Conservation (phyloP, 2,113 vertebrate genomes). For the Rattus norvegicus region DNA sequence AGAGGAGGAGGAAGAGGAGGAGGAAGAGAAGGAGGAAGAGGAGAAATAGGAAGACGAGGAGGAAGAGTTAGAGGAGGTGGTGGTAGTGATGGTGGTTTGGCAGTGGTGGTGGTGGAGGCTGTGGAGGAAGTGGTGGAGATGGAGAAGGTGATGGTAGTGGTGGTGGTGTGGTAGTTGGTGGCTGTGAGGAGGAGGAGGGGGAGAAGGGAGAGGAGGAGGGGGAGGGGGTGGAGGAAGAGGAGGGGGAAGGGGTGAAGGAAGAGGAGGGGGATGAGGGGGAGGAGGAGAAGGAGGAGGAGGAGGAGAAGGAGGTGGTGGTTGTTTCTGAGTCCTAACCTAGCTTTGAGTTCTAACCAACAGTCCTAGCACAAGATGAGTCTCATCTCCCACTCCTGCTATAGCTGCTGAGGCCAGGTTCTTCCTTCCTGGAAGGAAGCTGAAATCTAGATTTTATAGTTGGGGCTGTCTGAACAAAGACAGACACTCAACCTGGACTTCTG, state of each 20-base stretch:
- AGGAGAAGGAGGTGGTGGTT: background rate
- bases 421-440: background rate
- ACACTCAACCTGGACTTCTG: background rate
- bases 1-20: no score
- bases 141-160: background rate
- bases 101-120: background rate
- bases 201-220: accelerated
- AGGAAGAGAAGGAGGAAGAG: no score
- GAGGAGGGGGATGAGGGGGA: background rate
- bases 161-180: no score
- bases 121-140: no score
- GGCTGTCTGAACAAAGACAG: background rate
- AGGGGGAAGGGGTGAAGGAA: no score
- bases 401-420: background rate
- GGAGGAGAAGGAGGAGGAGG: no score
- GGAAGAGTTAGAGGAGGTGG: no score
- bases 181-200: no score
- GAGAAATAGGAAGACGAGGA: no score
- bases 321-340: background rate
- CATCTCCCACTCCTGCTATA: background rate
- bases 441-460: background rate
- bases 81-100: background rate
- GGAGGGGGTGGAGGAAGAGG: background rate
- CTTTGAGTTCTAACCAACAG: background rate
- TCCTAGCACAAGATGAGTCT: background rate